Conservation (phyloP, 2,797 vertebrate genomes). For the Heliangelus exortis region DNA sequence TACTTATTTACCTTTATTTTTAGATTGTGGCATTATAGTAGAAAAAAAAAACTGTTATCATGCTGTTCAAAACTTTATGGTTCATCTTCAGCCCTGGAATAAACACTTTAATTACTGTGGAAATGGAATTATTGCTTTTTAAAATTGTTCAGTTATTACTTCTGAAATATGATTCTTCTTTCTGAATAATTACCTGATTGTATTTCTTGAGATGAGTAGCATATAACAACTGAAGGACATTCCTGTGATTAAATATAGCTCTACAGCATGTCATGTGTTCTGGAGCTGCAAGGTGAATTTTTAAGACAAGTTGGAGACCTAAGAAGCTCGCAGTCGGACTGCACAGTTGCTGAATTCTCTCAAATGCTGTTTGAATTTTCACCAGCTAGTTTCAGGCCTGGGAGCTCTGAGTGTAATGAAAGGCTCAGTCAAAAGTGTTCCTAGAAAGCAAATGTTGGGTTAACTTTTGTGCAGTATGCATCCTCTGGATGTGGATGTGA, state of each 20-base stretch:
- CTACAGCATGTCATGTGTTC: background rate
- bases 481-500: background rate
- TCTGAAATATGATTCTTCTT: background rate
- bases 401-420: background rate
- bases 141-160: background rate
- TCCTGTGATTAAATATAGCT: background rate
- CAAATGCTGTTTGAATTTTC: background rate
- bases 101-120: conserved; percentile 13
- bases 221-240: background rate
- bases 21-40: background rate
- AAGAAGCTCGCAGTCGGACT: background rate
- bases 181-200: background rate
- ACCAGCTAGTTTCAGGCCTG: background rate
- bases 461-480: background rate
- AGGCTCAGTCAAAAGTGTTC: background rate
- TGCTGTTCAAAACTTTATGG: background rate
- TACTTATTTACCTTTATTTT: conserved; percentile 20
- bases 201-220: background rate
- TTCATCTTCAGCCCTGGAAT: background rate
- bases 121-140: background rate
- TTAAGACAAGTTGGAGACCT: background rate
- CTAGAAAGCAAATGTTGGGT: background rate
- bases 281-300: background rate
- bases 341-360: background rate
- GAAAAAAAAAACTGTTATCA: background rate